Evolutionary conservation across 2,797 vertebrate species (phyloP).

Genomic region (Peromyscus attwateri): DNA sequence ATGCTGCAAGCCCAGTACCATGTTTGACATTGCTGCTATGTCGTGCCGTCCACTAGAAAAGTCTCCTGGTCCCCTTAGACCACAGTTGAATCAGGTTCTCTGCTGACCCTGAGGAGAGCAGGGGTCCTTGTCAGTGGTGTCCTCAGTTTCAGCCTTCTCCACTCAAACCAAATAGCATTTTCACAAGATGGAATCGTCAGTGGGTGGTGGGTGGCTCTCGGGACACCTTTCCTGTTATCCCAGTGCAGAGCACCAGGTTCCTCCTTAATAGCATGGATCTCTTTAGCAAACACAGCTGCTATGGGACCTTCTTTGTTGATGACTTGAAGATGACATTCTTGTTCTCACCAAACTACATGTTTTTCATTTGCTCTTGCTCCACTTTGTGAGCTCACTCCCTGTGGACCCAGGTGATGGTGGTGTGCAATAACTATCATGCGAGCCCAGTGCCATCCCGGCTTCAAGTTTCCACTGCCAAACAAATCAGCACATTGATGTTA

Average conservation of each 20-base stretch:
- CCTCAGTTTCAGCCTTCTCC: not conserved
- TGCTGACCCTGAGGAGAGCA: not conserved
- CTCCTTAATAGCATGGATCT: not conserved
- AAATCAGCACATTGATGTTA: not conserved
- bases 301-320: not conserved
- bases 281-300: not conserved
- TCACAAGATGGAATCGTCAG: not conserved
- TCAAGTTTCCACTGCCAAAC: not conserved
- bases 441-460: not conserved
- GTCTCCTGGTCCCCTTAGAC: not conserved
- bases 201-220: not conserved
- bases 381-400: not conserved
- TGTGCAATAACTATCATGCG: fast-evolving
- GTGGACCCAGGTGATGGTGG: not conserved
- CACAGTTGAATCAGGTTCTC: not conserved
- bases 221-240: not conserved
- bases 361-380: not conserved
- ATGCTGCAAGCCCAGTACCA: not conserved
- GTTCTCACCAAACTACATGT: not conserved
- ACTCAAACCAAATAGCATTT: not conserved
- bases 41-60: not conserved
- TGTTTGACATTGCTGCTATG: not conserved
- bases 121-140: not conserved
- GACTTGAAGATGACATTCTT: not conserved
- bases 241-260: not conserved